phyloP scores from a whole-genome alignment of 1,140 invertebrate genomes.

The Brachionus paranguensis region DNA sequence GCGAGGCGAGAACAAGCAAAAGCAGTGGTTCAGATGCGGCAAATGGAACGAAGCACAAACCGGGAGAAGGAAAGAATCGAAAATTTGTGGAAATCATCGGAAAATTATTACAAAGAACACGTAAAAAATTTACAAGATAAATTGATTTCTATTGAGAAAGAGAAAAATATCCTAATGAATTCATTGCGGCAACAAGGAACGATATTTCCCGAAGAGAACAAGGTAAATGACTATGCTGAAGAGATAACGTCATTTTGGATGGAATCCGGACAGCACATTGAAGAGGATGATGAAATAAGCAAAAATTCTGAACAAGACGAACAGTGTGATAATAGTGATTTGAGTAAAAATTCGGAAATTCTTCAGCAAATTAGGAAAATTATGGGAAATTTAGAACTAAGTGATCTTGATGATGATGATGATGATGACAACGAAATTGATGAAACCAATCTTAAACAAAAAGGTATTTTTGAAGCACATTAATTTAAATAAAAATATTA shows the following conservation, averaged over 20 bases:
- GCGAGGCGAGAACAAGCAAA: conserved; percentile 34
- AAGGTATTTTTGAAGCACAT: not conserved
- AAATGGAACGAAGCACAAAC: conserved; percentile 33
- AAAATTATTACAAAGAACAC: conserved; percentile 26
- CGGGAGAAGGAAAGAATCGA: conserved; percentile 22
- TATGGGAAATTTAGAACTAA: conserved; percentile 38
- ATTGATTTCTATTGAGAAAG: not conserved
- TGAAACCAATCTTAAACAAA: not conserved
- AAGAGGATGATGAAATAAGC: not conserved
- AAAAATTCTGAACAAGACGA: not conserved
- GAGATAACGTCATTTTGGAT: conserved; percentile 10
- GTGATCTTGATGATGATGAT: conserved; percentile 27
- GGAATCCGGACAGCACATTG: not conserved
- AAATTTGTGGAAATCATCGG: conserved; percentile 7
- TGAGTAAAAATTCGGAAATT: conserved; percentile 15
- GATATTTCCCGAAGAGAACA: not conserved
- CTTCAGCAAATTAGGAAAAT: conserved; percentile 31
- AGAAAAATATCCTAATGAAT: conserved; percentile 11
- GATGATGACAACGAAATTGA: not conserved
- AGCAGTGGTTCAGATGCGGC: conserved; percentile 25
- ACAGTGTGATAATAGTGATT: conserved; percentile 2
- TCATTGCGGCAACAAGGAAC: not conserved
- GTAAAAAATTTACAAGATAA: conserved; percentile 23
- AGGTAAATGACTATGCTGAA: not conserved
- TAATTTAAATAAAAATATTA: no score